These are phyloP conservation scores for Aphidius gifuensis DNA, from an alignment of 1,140 invertebrate species.

Conservation along the genomic window DNA sequence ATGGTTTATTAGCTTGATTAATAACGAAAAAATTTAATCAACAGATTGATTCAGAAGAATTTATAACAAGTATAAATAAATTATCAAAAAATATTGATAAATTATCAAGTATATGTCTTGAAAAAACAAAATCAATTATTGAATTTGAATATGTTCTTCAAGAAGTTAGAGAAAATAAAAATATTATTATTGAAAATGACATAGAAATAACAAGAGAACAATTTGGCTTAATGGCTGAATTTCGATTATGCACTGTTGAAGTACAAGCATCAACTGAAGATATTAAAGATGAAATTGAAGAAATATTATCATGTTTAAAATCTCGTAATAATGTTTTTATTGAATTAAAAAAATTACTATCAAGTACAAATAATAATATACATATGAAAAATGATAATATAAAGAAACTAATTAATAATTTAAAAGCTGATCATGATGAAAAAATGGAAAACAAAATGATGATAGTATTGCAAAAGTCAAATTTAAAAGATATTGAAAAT, in stretches of 20 bases:
- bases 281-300: slow-evolving; percentile 46
- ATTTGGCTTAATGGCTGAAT: slow-evolving; percentile 50
- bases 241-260: slow-evolving; percentile 47
- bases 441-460: slow-evolving; percentile 37
- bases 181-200: neutral
- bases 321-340: slow-evolving; percentile 34
- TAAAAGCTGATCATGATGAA: slow-evolving; percentile 47
- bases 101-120: slow-evolving; percentile 34
- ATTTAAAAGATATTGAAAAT: slow-evolving; percentile 48
- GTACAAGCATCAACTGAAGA: slow-evolving; percentile 50
- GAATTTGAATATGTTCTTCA: slow-evolving; percentile 26
- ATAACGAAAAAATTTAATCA: too few relatives aligned
- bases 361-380: slow-evolving; percentile 38
- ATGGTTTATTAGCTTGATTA: too few relatives aligned
- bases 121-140: slow-evolving; percentile 31
- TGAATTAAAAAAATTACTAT: slow-evolving; percentile 12
- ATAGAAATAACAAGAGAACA: slow-evolving; percentile 29
- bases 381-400: slow-evolving; percentile 38
- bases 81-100: slow-evolving; percentile 31
- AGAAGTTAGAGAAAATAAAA: slow-evolving; percentile 4
- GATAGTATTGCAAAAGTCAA: slow-evolving; percentile 37
- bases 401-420: slow-evolving; percentile 32
- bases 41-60: slow-evolving; percentile 1
- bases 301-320: slow-evolving; percentile 39
- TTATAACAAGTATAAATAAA: slow-evolving; percentile 18